Conservation (phyloP, 37 sponge, comb jelly and placozoan species). For the Ephydatia muelleri region DNA sequence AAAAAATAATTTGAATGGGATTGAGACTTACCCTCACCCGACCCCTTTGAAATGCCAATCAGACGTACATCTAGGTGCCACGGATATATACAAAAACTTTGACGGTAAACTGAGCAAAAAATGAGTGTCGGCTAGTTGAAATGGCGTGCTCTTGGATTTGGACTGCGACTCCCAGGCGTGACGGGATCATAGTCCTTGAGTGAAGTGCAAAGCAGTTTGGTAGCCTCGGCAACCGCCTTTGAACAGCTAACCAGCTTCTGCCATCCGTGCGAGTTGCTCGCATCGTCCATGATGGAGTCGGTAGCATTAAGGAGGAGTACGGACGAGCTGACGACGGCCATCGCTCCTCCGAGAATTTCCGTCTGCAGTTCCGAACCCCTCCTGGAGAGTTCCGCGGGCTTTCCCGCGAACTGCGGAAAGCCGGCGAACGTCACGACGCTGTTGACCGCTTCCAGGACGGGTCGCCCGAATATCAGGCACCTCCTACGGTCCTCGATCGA, state of each 20-base stretch:
- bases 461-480: conserved; percentile 59
- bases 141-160: neutral
- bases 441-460: conserved; percentile 65
- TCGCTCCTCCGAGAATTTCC: conserved; percentile 72
- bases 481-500: conserved; percentile 37
- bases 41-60: too few species aligned
- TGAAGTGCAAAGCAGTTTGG: conserved; percentile 45
- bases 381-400: conserved; percentile 55
- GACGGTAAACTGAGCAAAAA: too few species aligned
- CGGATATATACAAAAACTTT: too few species aligned
- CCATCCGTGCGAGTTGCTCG: conserved; percentile 36
- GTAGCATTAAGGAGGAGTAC: conserved; percentile 54
- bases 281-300: conserved; percentile 23
- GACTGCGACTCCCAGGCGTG: neutral
- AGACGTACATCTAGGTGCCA: too few species aligned
- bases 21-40: too few species aligned
- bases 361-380: conserved; percentile 53
- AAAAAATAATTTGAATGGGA: too few species aligned
- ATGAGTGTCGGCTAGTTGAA: neutral
- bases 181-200: conserved; percentile 29
- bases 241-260: conserved; percentile 66
- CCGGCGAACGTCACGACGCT: conserved; percentile 53
- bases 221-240: conserved; percentile 70
- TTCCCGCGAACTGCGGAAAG: conserved; percentile 58
- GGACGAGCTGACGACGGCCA: conserved; percentile 75